A percentile compares a stretch with the other conserved stretches of the same genome.
Evolutionary conservation across 1,140 invertebrate species (phyloP).

Genomic region (Tetramorium alpestre): DNA sequence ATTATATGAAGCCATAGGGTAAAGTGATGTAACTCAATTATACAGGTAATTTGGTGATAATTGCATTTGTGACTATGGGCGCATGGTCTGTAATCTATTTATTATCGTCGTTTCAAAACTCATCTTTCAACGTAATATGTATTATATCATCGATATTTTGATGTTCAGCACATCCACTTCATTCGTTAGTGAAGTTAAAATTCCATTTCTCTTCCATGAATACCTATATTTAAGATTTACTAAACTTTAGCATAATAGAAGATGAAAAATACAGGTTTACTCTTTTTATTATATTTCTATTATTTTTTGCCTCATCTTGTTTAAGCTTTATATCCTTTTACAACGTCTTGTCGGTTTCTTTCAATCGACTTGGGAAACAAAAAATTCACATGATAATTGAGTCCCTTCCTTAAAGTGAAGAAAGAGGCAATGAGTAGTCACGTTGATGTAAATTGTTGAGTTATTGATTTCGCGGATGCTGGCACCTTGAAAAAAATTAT

Average conservation of each 20-base stretch:
- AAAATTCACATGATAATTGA: conserved; percentile 18
- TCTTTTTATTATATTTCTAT: too few species aligned
- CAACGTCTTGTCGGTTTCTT: not conserved
- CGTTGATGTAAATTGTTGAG: not conserved
- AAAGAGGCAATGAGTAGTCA: not conserved
- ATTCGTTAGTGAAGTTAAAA: not conserved
- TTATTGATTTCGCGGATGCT: conserved; percentile 29
- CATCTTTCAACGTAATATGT: conserved; percentile 12
- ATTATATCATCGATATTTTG: not conserved
- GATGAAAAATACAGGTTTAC: not conserved
- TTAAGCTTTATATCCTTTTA: not conserved
- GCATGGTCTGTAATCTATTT: conserved; percentile 38
- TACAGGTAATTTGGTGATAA: conserved; percentile 34
- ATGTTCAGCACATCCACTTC: not conserved
- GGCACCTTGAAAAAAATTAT: not conserved
- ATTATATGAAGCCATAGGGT: conserved; percentile 24
- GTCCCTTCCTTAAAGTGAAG: not conserved
- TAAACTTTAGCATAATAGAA: not conserved
- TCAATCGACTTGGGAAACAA: not conserved
- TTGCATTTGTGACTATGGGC: conserved; percentile 21
- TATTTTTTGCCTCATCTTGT: not conserved
- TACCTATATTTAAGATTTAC: not conserved
- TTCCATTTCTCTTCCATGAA: not conserved
- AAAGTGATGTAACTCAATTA: conserved; percentile 24
- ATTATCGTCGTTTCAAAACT: conserved; percentile 43